phyloP scores from a whole-genome alignment of 2,797 vertebrate species.

The Pristis pectinata region DNA sequence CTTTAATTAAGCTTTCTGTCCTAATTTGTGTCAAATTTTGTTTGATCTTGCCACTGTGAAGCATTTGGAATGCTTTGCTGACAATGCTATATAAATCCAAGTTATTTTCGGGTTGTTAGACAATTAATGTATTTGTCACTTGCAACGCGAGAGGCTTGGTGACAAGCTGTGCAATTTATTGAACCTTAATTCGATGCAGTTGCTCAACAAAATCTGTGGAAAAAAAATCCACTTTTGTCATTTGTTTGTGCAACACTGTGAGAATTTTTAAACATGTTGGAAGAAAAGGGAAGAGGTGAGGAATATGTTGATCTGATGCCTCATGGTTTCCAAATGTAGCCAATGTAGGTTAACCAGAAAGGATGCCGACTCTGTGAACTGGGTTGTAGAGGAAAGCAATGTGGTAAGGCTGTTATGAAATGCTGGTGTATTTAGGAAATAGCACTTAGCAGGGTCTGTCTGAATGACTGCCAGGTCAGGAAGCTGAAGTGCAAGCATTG shows the following conservation, averaged over 20 bases:
- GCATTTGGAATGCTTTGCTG: no score
- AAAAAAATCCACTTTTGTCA: not conserved
- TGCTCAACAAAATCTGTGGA: not conserved
- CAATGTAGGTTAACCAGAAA: constrained; percentile 74
- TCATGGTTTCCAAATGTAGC: constrained; percentile 85
- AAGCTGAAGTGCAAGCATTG: constrained; percentile 83
- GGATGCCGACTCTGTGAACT: constrained; percentile 69
- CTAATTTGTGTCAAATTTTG: no score
- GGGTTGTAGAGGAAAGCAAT: constrained; percentile 75
- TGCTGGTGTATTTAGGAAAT: constrained; percentile 82
- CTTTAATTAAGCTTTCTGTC: no score
- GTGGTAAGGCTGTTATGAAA: constrained; percentile 82
- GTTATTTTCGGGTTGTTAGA: no score
- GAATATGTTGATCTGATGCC: constrained; percentile 53
- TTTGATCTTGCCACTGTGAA: no score
- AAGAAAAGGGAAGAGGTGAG: not conserved
- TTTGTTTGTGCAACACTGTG: not conserved
- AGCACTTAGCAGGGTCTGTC: constrained; percentile 80
- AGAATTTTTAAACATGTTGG: constrained; percentile 17
- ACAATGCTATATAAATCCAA: no score
- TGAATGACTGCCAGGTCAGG: constrained; percentile 84
- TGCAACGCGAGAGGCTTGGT: not conserved
- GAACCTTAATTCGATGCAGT: not conserved
- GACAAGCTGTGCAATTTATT: not conserved
- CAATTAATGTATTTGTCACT: not conserved